Base-by-base conservation (phyloP, 2,797 vertebrate species). In the Gallirallus australis region DNA sequence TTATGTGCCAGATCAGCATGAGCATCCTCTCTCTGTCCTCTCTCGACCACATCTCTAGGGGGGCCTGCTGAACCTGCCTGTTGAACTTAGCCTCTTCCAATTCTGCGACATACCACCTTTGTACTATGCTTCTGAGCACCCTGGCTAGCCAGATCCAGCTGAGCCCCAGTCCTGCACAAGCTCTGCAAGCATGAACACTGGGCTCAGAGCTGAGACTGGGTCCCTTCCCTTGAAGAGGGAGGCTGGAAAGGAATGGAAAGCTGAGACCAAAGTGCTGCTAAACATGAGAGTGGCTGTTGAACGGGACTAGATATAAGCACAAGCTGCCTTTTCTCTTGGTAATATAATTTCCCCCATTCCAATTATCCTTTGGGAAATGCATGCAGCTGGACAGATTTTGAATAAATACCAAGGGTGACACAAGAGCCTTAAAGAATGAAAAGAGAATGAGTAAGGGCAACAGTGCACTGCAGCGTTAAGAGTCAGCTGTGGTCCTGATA, bases 401-500 rank as follows among this genome's bases (percentile, higher is more conserved):
- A 72, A 92, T 37, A 90, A 86, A 64, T 8, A 85, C 8, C 57
- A 89, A 89, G 24, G 59, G 91, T 17, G 48, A 71, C 30, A 78
- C 31, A 56, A 59, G 33, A 88, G 20, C n/a, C 19, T 70, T 52
- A 86, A 81, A 17, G 35, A 91, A 88, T 37, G 31, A 53, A 45
- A 81, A 87, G 53, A 73, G 83, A 68, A 82, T 35, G 53, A 81
- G 57, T 20, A 63, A 68, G 35, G 69, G 39, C 59, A 75, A 47
- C 0, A 1, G 52, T 76, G 59, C 30, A 16, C 52, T 77, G 52
- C 42, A 53, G 47, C 20, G 53, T 47, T 78, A 81, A 61, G 45
- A 60, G 71, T 86, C 88, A 92, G 69, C 66, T 90, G 77, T 31
- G 40, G 93, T 57, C 47, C 45, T 2, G 18, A 33, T 92, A 97